Evolutionary conservation across 2,888 invertebrate genomes (phyloP), one percentile per base, ranked within the genome.

Genomic region (Metallyticus violacea): DNA sequence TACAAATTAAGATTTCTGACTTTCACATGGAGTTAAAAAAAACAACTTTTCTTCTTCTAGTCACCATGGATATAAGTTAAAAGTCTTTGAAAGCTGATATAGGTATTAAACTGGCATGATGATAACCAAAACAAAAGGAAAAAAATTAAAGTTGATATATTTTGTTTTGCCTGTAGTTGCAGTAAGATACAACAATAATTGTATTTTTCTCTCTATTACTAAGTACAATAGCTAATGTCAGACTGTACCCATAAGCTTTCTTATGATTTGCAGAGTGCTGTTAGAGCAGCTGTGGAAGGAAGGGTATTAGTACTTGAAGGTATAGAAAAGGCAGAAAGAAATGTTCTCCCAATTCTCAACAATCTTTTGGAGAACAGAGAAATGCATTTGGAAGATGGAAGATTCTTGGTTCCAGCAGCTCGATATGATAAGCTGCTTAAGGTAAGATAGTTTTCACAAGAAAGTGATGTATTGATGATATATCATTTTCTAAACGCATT

Each of bases 361-460:
- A 99, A 99, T 93, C 93, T 99, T 86, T 92, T 99, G 85, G 99
- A 99, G 92, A 99, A 99, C 92, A 94, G 99, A 86, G 99, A 99
- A 92, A 99, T 99, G 99, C 98, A 99, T 92, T 93, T 99, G 88
- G 99, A 99, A 92, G 99, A 99, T 93, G 99, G 99, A 0, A 93
- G 98, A 89, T 97, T 99, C 91, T 93, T 99, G 77, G 96, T 99
- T 91, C 96, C 98, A 0, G 96, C 98, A 7, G 93, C 94, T 4
- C 94, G 98, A 92, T 99, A 97, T 91, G 99, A 99, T 91, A 97
- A 97, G 91, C 92, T 99, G 25, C 91, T 98, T 22, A 92, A 97
- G 94, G 98, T 97, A 91, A 89, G 89, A 15, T 4, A 62, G 15
- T 15, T 15, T 15, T 6, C 40, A 62, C 4, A 22, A 62, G 9